phyloP scores from a whole-genome alignment of 2,113 vertebrate species.

The Prionailurus viverrinus region DNA sequence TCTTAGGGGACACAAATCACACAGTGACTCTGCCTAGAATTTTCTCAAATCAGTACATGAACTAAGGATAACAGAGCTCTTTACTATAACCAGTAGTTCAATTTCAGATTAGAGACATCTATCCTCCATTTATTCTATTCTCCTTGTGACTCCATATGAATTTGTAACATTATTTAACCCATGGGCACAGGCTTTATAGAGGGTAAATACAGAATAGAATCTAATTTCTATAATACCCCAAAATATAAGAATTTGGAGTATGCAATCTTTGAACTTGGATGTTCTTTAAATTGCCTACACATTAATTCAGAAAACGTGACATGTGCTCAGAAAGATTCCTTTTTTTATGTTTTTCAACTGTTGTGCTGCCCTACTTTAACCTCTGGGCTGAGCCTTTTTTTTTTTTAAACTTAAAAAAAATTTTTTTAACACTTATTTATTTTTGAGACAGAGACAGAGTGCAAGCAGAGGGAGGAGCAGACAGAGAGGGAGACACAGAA shows the following conservation, averaged over 20 bases:
- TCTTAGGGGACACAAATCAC: background rate
- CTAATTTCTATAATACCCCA: background rate
- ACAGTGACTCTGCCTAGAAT: background rate
- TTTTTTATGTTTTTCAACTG: background rate
- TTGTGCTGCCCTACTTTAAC: background rate
- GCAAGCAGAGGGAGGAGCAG: too few relatives aligned
- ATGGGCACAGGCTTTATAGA: background rate
- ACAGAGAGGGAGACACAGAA: too few relatives aligned
- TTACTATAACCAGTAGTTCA: background rate
- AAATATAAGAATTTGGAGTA: background rate
- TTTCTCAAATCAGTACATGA: constrained; percentile 4
- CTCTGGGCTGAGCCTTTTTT: background rate
- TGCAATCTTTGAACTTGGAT: background rate
- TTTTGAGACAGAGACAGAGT: too few relatives aligned
- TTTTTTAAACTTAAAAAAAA: too few relatives aligned
- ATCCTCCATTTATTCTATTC: background rate
- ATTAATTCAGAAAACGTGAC: background rate
- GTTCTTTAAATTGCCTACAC: background rate
- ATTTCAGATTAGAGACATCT: background rate
- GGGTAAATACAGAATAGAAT: background rate
- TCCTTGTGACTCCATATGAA: background rate
- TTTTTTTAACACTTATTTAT: too few relatives aligned
- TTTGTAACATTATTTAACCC: background rate
- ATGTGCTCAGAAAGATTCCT: background rate
- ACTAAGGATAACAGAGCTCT: background rate